Evolutionary conservation across 2,797 vertebrate species (phyloP), one percentile per base, ranked within the genome.

Genomic region (Mus caroli): DNA sequence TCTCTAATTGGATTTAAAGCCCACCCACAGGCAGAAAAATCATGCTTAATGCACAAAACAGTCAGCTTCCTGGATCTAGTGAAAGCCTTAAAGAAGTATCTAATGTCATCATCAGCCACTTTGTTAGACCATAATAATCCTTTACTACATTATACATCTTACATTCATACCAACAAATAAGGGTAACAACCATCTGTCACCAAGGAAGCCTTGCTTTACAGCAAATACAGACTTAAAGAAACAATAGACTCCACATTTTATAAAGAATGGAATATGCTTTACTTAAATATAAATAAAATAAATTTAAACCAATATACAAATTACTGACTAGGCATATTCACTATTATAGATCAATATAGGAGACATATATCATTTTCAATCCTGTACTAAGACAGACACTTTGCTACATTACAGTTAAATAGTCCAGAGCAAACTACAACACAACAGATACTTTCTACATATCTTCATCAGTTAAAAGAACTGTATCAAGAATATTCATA

Each of bases 241-340:
- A 86, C 3, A 92, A 78, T 6, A 92, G 50, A 91, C 1, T 67
- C 17, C 6, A 56, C 37, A 71, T 69, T 94, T 37, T 0, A 19
- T n/a, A 83, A 94, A 79, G 78, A 46, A 15, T 24, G 73, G 10
- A 89, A 83, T 19, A 8, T 89, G 9, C 64, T 92, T 96, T 95
- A 93, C 4, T 19, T 75, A 78, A 22, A 5, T 9, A 77, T 22
- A 80, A 2, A 54, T 37, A 71, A 14, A 13, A 56, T 79, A 95
- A 75, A 46, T 15, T 15, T 3, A 75, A 50, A 11, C 28, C 46
- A 88, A 79, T 24, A 93, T 52, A 6, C 37, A 77, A 12, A 12
- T 54, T 95, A 46, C 0, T 78, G 28, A 60, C 46, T 40, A 95
- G 28, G 17, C 77, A 92, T 69, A 77, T 3, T 34, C 14, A 92